A percentile compares a stretch with the other conserved stretches of the same genome.
Conservation (phyloP, 2,797 vertebrate genomes). For the Semotilus atromaculatus region DNA sequence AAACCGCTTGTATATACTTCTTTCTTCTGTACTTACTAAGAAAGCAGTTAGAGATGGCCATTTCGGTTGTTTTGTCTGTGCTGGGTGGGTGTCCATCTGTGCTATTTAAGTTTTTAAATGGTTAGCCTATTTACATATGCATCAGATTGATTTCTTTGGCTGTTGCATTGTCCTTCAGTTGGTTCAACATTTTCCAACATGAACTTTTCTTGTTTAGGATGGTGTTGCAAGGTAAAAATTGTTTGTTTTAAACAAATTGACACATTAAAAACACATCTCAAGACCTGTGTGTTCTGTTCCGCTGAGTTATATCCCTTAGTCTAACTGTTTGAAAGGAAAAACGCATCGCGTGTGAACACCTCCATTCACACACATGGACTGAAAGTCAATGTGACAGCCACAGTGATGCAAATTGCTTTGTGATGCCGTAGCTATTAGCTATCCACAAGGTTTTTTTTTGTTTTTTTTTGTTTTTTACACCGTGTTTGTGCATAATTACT, state of each 20-base stretch:
- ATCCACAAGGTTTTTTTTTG: too few relatives aligned
- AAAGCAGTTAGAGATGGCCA: too few relatives aligned
- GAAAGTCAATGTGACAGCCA: not conserved
- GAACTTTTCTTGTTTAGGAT: not conserved
- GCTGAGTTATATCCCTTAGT: not conserved
- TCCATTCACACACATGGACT: not conserved
- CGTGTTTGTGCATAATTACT: not conserved
- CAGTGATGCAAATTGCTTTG: not conserved
- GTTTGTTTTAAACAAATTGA: not conserved
- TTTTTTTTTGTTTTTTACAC: too few relatives aligned
- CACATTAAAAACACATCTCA: not conserved
- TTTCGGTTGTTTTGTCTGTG: not conserved
- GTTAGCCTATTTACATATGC: not conserved
- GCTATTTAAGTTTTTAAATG: too few relatives aligned
- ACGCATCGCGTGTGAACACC: not conserved
- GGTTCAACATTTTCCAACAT: not conserved
- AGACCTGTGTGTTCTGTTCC: not conserved
- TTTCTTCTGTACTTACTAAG: not conserved
- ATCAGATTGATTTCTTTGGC: not conserved
- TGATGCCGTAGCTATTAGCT: too few relatives aligned
- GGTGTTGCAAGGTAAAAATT: not conserved
- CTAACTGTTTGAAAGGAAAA: not conserved
- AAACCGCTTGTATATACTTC: not conserved
- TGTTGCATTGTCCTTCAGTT: not conserved
- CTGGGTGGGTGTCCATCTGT: not conserved